Evolutionary conservation across 2,113 vertebrate genomes (phyloP).

Genomic region (Pluvialis apricaria): DNA sequence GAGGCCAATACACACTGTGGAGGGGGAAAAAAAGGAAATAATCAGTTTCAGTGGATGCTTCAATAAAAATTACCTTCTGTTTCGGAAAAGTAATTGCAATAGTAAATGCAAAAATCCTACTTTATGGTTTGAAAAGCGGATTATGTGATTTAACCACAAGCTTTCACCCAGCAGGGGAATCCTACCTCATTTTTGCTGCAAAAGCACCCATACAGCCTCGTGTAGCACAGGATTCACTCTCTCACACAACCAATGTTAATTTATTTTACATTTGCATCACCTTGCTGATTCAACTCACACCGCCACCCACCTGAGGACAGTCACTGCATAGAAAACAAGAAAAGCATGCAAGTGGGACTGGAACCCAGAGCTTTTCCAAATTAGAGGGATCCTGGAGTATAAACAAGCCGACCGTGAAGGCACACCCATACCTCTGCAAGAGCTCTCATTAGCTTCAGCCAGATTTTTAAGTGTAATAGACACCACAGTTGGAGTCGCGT

Average conservation of each 20-base stretch:
- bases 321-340: background rate
- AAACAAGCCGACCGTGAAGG: accelerated
- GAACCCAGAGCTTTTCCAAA: background rate
- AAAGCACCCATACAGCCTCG: accelerated
- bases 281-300: accelerated
- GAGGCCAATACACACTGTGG: conserved; percentile 91
- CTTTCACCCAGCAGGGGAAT: background rate
- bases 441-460: accelerated
- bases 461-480: accelerated
- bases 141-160: accelerated
- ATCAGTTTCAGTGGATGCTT: background rate
- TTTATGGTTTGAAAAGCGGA: background rate
- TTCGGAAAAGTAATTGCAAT: background rate
- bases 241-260: accelerated
- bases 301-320: accelerated
- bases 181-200: no score
- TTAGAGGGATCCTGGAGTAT: background rate
- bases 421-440: accelerated
- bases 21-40: background rate
- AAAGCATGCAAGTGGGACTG: accelerated
- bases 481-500: accelerated
- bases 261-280: accelerated
- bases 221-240: accelerated
- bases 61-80: background rate
- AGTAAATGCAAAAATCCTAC: no score